Evolutionary conservation across 37 sponge, comb jelly and placozoan species (phyloP).

Genomic region (Chondrosia reniformis): DNA sequence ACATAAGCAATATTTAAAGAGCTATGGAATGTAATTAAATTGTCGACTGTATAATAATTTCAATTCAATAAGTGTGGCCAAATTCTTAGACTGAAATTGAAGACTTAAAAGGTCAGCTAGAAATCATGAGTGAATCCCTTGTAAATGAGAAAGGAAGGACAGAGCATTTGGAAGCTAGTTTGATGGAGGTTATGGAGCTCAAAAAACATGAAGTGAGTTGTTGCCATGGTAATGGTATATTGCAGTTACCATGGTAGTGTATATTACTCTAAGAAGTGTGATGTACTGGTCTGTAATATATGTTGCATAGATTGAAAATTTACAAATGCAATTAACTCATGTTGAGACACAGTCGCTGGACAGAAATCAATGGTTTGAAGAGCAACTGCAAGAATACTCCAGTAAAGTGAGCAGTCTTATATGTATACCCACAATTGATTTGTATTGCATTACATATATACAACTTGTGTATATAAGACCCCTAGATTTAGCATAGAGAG

Average conservation of each 20-base stretch:
- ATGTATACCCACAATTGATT: too few species aligned
- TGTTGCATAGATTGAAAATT: slow-evolving; percentile 1
- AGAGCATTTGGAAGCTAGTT: background rate
- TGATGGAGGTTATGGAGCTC: slow-evolving; percentile 21
- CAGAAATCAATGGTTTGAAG: slow-evolving; percentile 2
- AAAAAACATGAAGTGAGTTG: slow-evolving; percentile 10
- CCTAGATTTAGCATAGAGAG: too few species aligned
- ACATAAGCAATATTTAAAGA: too few species aligned
- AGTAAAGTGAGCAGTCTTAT: too few species aligned
- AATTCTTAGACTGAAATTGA: background rate
- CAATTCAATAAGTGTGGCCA: too few species aligned
- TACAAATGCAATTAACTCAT: background rate
- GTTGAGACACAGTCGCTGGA: slow-evolving; percentile 14
- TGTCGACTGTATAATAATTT: too few species aligned
- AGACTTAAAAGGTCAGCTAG: background rate
- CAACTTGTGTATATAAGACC: too few species aligned
- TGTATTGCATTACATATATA: too few species aligned
- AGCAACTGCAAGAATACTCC: slow-evolving; percentile 12
- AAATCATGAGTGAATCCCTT: background rate
- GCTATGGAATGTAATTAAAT: too few species aligned
- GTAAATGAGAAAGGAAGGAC: background rate
- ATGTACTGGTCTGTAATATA: too few species aligned
- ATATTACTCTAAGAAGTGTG: too few species aligned
- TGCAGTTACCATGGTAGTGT: too few species aligned
- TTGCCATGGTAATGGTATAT: background rate